Evolutionary conservation across 37 sponge, comb jelly and placozoan genomes (phyloP), one percentile per base, ranked within the genome.

Genomic region (Ianthella basta): DNA sequence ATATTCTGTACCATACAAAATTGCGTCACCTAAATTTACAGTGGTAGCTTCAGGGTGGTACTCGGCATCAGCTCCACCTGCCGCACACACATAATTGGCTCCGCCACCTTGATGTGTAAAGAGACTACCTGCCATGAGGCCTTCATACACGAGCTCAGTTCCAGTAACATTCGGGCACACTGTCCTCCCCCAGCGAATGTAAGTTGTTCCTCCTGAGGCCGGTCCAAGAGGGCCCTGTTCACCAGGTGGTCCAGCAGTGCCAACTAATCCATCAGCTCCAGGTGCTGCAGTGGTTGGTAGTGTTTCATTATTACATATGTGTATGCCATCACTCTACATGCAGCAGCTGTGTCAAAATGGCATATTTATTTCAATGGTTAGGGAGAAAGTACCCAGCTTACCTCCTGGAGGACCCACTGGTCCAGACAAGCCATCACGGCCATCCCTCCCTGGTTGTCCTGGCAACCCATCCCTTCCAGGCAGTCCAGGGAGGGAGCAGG

Each of bases 21-120:
- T 34, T 25, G 35, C 37, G 41, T 39, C 0, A 6, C 65, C 63
- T 29, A 50, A 54, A 35, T 72, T 19, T 21, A 72, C 35, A 12
- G 73, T 72, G 19, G 40, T 72, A n/a, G 56, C 50, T 13, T 79
- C 79, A 44, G 83, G 54, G 1, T 15, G 14, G 66, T 88, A 88
- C 50, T 83, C 24, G 18, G 85, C 77, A 25, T 55, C 72, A 4
- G 29, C n/a, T n/a, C n/a, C n/a, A n/a, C n/a, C n/a, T 18, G 86
- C 77, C 69, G 86, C 27, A 68, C 91, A 90, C 19, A 80, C 59
- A 63, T 82, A 82, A 69, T 90, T 86, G 0, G 84, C 82, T 79
- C 85, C 87, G 30, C 90, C 86, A 29, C 91, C 91, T 27, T 15
- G 21, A 29, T 87, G 64, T 32, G 39, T 68, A 37, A 70, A 66